phyloP scores from a whole-genome alignment of 2,888 invertebrate species.

The Phragmatobia fuliginosa region DNA sequence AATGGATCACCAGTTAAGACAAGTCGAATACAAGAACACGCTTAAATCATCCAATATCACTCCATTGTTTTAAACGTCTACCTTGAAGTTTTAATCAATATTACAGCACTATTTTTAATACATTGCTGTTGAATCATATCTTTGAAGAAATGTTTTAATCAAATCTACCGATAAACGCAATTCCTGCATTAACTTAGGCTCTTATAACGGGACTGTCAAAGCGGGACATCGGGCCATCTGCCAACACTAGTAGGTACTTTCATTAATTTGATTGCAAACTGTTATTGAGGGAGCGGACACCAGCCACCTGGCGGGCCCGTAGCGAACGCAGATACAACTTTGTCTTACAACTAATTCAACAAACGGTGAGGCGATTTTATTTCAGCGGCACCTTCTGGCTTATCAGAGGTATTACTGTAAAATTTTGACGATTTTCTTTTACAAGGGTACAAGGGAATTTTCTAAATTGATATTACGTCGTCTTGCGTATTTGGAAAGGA shows the following conservation, averaged over 20 bases:
- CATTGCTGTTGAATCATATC: not conserved
- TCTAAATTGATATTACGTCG: slow-evolving; percentile 15
- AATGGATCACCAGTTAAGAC: too few relatives aligned
- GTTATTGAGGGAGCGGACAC: slow-evolving; percentile 20
- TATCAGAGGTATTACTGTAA: slow-evolving; percentile 17
- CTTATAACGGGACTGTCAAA: not conserved
- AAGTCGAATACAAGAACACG: too few relatives aligned
- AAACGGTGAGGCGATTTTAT: slow-evolving; percentile 22
- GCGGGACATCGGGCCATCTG: slow-evolving; percentile 6
- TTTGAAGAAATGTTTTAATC: not conserved
- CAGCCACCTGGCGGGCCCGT: slow-evolving; percentile 18
- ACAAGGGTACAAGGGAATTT: slow-evolving; percentile 1
- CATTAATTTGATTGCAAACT: slow-evolving; percentile 43
- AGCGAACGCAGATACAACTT: slow-evolving; percentile 27
- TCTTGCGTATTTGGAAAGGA: not conserved
- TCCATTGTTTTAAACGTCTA: too few relatives aligned
- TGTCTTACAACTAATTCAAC: slow-evolving; percentile 41
- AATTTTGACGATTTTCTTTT: slow-evolving; percentile 6
- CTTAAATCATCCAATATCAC: too few relatives aligned
- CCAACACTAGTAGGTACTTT: slow-evolving; percentile 17
- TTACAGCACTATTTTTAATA: not conserved
- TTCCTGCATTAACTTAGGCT: not conserved
- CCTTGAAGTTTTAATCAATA: too few relatives aligned
- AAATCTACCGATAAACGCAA: not conserved
- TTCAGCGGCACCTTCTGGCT: slow-evolving; percentile 11